Conservation (phyloP, 2,113 vertebrate genomes). For the Cervus canadensis region DNA sequence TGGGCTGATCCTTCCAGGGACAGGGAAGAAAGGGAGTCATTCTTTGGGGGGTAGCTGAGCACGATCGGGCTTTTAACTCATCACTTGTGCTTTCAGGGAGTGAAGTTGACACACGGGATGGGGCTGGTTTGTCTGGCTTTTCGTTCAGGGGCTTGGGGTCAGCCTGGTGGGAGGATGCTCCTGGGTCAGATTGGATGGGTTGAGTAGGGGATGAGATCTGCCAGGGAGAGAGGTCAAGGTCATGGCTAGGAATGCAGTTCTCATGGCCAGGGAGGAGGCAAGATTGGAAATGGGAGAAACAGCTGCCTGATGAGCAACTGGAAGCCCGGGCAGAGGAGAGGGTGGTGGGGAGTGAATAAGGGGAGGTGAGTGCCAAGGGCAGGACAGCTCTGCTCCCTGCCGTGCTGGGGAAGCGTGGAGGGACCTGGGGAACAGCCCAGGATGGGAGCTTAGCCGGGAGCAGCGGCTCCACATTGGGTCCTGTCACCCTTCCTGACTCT, state of each 20-base stretch:
- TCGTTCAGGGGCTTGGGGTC: not conserved
- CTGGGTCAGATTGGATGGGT: not conserved
- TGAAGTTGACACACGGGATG: accelerated
- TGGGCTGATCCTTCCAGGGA: slow-evolving; percentile 31
- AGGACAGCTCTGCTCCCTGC: accelerated
- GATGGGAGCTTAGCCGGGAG: not conserved
- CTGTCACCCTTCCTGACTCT: not conserved
- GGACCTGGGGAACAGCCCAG: not conserved
- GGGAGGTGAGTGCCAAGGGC: not conserved
- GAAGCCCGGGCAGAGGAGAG: not conserved
- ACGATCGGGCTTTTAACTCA: not conserved
- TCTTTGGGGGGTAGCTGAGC: not conserved
- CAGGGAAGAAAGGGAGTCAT: not conserved
- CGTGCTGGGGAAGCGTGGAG: accelerated
- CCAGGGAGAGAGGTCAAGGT: not conserved
- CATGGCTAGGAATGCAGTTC: accelerated
- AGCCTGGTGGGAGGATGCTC: not conserved
- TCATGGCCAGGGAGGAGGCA: not conserved
- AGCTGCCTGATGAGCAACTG: accelerated
- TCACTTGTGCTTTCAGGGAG: slow-evolving; percentile 35
- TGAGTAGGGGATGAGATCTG: not conserved
- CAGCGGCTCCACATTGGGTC: not conserved
- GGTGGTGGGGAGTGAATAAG: too few species aligned
- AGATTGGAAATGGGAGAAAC: not conserved
- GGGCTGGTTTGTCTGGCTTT: not conserved